phyloP scores from a whole-genome alignment of 2,113 vertebrate species.

The Chlorodrepanis virens region DNA sequence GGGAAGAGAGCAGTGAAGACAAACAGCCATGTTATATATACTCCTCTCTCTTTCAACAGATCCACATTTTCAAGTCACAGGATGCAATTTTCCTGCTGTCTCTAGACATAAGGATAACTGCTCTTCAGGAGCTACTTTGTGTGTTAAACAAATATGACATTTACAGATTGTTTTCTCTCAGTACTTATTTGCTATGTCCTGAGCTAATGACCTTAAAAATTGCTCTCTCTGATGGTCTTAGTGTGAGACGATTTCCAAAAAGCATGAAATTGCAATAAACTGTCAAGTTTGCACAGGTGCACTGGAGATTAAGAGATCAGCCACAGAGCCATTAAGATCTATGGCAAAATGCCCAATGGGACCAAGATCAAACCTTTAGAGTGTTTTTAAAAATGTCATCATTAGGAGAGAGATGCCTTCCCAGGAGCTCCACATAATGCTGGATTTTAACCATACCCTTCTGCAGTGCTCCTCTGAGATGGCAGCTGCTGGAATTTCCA shows the following conservation, averaged over 20 bases:
- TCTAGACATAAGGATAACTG: conserved; percentile 49
- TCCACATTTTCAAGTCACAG: neutral
- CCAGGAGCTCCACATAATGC: neutral
- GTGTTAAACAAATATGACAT: conserved; percentile 62
- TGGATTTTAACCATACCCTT: conserved; percentile 30
- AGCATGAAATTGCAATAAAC: conserved; percentile 58
- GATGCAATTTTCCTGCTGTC: conserved; percentile 31
- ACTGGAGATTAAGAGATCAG: conserved; percentile 61
- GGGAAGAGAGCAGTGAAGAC: neutral
- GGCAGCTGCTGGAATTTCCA: conserved; percentile 36
- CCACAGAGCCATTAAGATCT: conserved; percentile 47
- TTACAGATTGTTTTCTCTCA: conserved; percentile 49
- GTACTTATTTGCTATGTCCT: conserved; percentile 46
- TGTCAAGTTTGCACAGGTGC: conserved; percentile 61
- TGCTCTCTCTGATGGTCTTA: conserved; percentile 23
- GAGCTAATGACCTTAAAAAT: conserved; percentile 59
- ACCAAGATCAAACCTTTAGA: conserved; percentile 34
- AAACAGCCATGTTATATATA: neutral
- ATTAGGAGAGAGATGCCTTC: conserved; percentile 15
- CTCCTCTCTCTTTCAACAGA: neutral
- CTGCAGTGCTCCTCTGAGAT: conserved; percentile 10
- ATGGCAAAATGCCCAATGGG: conserved; percentile 19
- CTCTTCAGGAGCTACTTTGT: conserved; percentile 20
- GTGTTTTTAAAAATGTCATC: conserved; percentile 49
- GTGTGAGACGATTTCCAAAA: conserved; percentile 14